phyloP scores from a whole-genome alignment of 2,888 invertebrate species.

The Sinodicranocentrus sp. region DNA sequence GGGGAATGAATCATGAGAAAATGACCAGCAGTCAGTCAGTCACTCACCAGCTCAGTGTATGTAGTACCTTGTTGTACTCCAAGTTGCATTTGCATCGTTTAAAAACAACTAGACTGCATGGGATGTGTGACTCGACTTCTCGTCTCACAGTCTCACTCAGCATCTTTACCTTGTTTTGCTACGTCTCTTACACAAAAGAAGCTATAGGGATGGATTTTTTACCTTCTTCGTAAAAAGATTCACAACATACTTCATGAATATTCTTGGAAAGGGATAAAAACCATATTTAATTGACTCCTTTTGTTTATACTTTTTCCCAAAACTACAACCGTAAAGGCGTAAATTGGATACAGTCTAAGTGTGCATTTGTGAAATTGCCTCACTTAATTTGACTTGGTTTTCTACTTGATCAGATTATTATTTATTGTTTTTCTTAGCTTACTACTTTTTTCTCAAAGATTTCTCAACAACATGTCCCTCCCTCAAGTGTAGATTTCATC shows the following conservation, averaged over 20 bases:
- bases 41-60: constrained; percentile 3
- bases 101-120: constrained; percentile 19
- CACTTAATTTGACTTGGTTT: no score
- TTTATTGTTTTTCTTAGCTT: no score
- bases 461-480: no score
- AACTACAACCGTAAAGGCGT: no score
- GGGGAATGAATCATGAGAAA: constrained; percentile 16
- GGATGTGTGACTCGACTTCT: constrained; percentile 6
- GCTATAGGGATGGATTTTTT: no score
- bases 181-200: no score
- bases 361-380: no score
- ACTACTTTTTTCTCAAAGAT: no score
- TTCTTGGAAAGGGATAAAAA: constrained; percentile 49
- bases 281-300: constrained; percentile 39
- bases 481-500: no score
- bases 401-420: no score
- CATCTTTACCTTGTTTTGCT: constrained; percentile 8
- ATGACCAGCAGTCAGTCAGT: constrained; percentile 14
- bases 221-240: not conserved
- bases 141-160: constrained; percentile 19
- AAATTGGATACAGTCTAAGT: no score
- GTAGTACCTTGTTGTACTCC: not conserved
- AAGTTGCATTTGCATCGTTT: not conserved
- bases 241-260: constrained; percentile 22
- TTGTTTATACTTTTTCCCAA: constrained; percentile 23